phyloP scores from a whole-genome alignment of 2,113 vertebrate genomes.

The Actinemys pallida region DNA sequence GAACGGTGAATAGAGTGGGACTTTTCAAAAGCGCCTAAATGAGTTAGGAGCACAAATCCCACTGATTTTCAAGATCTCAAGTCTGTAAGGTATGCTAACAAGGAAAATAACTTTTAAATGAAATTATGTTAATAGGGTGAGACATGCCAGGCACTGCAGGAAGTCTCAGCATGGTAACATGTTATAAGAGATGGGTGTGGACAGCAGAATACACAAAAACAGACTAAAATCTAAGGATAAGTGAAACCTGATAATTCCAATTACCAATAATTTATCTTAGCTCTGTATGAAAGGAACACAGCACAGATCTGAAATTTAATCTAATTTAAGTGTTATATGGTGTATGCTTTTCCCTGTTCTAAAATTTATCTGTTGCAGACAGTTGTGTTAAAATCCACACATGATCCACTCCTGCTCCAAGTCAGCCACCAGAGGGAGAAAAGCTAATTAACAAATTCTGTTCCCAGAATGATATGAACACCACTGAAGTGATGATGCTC shows the following conservation, averaged over 20 bases:
- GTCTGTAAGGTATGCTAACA: not conserved
- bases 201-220: rapidly evolving
- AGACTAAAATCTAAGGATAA: not conserved
- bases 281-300: not conserved
- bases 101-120: not conserved
- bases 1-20: not conserved
- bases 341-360: not conserved
- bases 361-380: not conserved
- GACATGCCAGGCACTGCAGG: not conserved
- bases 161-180: not conserved
- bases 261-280: rapidly evolving
- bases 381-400: not conserved
- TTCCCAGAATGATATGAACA: not conserved
- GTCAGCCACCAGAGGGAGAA: constrained; percentile 58
- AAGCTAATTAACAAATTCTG: not conserved
- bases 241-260: not conserved
- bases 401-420: not conserved
- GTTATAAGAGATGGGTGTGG: not conserved
- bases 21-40: not conserved
- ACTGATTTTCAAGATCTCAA: not conserved
- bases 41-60: not conserved
- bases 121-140: not conserved
- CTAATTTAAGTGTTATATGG: not conserved
- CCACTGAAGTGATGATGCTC: not conserved
- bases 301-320: not conserved